A percentile compares a stretch with the other conserved stretches of the same genome.
These are phyloP conservation scores for Andricus quercusramuli DNA, from an alignment of 2,888 invertebrate genomes.

Conservation along the genomic window DNA sequence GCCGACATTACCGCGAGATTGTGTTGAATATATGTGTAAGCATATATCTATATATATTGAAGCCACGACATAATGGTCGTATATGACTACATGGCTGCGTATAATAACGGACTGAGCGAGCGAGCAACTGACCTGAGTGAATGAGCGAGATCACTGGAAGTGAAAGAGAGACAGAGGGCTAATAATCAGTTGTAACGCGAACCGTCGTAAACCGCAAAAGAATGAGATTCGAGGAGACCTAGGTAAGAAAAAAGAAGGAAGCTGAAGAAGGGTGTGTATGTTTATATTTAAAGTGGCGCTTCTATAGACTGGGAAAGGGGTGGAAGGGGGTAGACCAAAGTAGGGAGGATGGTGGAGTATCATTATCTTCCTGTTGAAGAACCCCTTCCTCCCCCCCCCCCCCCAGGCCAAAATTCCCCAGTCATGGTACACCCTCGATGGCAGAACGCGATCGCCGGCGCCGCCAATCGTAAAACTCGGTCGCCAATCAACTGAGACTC, in stretches of 20 bases:
- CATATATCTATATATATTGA: slow-evolving; percentile 55
- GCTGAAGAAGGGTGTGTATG: slow-evolving; percentile 44
- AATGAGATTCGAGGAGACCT: slow-evolving; percentile 49
- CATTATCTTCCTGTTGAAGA: slow-evolving; percentile 51
- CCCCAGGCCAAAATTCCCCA: slow-evolving; percentile 2
- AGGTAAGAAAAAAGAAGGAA: slow-evolving; percentile 48
- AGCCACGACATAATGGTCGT: slow-evolving; percentile 66
- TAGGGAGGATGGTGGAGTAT: slow-evolving; percentile 46
- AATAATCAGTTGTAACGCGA: slow-evolving; percentile 78
- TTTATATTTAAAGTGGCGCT: slow-evolving; percentile 52
- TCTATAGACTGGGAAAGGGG: not conserved
- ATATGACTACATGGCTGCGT: slow-evolving; percentile 66
- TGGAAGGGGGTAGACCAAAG: slow-evolving; percentile 9
- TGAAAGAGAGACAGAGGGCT: slow-evolving; percentile 63
- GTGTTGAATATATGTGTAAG: slow-evolving; percentile 50
- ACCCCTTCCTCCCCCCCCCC: slow-evolving; percentile 31
- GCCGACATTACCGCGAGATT: slow-evolving; percentile 72
- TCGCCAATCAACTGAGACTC: slow-evolving; percentile 59
- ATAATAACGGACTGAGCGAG: slow-evolving; percentile 64
- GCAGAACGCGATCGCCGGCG: slow-evolving; percentile 68
- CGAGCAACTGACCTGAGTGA: slow-evolving; percentile 48
- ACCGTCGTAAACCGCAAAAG: slow-evolving; percentile 67
- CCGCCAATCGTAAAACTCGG: slow-evolving; percentile 70
- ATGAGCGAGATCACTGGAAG: slow-evolving; percentile 48
- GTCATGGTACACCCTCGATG: slow-evolving; percentile 51